Conservation (phyloP, 2,797 vertebrate genomes). For the Amniataba percoides region DNA sequence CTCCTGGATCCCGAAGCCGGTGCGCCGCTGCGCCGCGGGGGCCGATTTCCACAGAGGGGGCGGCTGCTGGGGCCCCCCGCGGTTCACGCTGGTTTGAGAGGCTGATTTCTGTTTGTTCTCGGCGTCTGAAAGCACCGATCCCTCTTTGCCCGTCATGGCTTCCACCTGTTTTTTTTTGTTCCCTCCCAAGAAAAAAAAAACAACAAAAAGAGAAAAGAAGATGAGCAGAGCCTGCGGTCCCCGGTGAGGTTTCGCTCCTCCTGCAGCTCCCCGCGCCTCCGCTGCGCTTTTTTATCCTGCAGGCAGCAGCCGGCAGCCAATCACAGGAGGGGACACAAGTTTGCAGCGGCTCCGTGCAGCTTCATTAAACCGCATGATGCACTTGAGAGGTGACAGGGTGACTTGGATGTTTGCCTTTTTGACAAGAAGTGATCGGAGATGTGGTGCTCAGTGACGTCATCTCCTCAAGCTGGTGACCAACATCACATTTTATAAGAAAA, state of each 20-base stretch:
- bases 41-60: constrained; percentile 78
- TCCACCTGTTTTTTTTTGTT: constrained; percentile 55
- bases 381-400: not conserved
- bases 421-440: not conserved
- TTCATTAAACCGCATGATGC: constrained; percentile 1
- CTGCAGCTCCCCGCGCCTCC: constrained; percentile 68
- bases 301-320: constrained; percentile 93
- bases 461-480: not conserved
- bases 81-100: constrained; percentile 64
- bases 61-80: constrained; percentile 69
- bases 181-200: constrained; percentile 9
- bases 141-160: constrained; percentile 94
- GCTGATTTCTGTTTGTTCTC: constrained; percentile 86
- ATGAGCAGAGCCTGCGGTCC: constrained; percentile 77
- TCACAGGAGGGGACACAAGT: constrained; percentile 83
- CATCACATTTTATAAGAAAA: no score
- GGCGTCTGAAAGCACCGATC: constrained; percentile 87
- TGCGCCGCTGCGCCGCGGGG: constrained; percentile 88
- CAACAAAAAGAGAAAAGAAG: no score
- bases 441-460: no score
- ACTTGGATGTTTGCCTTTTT: not conserved
- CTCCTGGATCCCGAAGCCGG: constrained; percentile 98
- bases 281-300: constrained; percentile 92
- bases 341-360: constrained; percentile 23
- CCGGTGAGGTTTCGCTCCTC: constrained; percentile 84